These are phyloP conservation scores for Hecatera dysodea DNA, from an alignment of 2,888 invertebrate species.

Conservation along the genomic window DNA sequence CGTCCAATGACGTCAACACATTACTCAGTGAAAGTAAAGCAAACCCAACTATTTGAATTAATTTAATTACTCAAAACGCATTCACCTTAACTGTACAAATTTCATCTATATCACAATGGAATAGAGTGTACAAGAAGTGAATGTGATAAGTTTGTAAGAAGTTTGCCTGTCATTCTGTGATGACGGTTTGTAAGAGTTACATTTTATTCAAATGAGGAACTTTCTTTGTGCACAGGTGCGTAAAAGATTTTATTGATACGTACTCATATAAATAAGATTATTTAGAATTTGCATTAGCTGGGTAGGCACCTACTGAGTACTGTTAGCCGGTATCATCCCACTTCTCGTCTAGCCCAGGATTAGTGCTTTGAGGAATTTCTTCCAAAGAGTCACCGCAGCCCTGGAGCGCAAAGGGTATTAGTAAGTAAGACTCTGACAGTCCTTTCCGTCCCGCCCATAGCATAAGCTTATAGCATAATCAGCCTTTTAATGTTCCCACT, in stretches of 20 bases:
- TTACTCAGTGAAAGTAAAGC: constrained; percentile 68
- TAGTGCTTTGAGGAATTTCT: too few relatives aligned
- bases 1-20: constrained; percentile 53
- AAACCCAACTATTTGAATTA: constrained; percentile 56
- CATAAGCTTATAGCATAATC: too few relatives aligned
- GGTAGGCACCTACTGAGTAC: too few relatives aligned
- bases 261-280: too few relatives aligned
- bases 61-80: constrained; percentile 57
- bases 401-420: too few relatives aligned
- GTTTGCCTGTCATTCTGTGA: constrained; percentile 41
- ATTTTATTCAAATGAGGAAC: constrained; percentile 64
- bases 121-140: constrained; percentile 30
- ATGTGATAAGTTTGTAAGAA: constrained; percentile 12
- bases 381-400: too few relatives aligned
- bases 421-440: too few relatives aligned
- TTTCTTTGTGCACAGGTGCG: constrained; percentile 55
- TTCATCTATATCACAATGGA: constrained; percentile 21
- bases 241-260: constrained; percentile 45
- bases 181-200: constrained; percentile 47
- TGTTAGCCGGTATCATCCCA: too few relatives aligned
- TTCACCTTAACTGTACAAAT: constrained; percentile 15
- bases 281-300: too few relatives aligned
- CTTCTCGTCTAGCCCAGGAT: too few relatives aligned
- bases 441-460: too few relatives aligned
- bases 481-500: too few relatives aligned